Base-by-base conservation (phyloP, 2,113 vertebrate genomes). In the Ciconia boyciana region DNA sequence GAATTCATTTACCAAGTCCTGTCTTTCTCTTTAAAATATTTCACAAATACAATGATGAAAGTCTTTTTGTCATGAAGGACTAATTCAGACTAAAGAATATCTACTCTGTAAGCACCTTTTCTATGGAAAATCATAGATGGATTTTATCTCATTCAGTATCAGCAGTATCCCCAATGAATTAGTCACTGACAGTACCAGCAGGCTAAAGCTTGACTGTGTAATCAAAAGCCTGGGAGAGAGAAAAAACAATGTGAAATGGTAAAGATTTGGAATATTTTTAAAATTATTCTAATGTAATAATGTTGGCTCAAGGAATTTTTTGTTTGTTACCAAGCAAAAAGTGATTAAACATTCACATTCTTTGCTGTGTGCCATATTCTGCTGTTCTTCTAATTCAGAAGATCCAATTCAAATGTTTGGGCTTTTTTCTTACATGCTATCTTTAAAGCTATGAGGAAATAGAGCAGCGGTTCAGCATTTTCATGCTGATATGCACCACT, bases 401-500 rank as follows among this genome's bases (percentile, higher is more conserved):
- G 26, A 51, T 65, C 20, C 5, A 43, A 3, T 61, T 70, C 34
- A 54, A 69, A 65, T 12, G 18, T 48, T 83, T 85, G 10, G 39
- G 39, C 39, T 39, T 29, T 94, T 80, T 86, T 24, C 13, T 75
- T n/a, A 24, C 1, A 2, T 7, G 1, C 9, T 81, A 1, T 36
- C 25, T 48, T 83, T 94, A 83, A 94, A 93, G 46, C 60, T 60
- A 51, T 39, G 22, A 87, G 89, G 77, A 78, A 94, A 68, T 25
- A 36, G 34, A 94, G 84, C 31, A 96, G 58, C 74, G 84, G 54
- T 93, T 96, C 52, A 91, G 69, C 48, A 49, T 88, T 97, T 92
- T 80, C 82, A 85, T 97, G 83, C 93, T 74, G 78, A 87, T 92
- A 87, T 90, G 83, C 95, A 94, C 98, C 98, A 98, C 98, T 98